phyloP scores from a whole-genome alignment of 2,113 vertebrate genomes.

The Physeter macrocephalus region DNA sequence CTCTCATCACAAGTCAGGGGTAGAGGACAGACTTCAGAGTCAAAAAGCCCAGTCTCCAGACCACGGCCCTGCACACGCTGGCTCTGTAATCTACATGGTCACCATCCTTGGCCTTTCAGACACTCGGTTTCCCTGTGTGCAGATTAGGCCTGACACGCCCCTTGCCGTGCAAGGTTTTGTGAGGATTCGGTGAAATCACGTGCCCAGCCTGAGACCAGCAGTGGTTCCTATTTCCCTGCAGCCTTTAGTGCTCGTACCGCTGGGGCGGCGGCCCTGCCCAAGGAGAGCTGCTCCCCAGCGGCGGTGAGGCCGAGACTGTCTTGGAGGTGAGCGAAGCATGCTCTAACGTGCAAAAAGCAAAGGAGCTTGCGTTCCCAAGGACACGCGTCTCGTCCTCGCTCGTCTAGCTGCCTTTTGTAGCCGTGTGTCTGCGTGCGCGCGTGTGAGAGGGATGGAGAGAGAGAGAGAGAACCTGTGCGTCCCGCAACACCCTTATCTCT shows the following conservation, averaged over 20 bases:
- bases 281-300: background rate
- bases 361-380: background rate
- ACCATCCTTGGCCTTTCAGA: background rate
- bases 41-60: background rate
- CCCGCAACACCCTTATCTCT: background rate
- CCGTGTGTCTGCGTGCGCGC: fast-evolving
- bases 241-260: background rate
- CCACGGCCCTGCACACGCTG: background rate
- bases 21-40: background rate
- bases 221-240: background rate
- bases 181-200: background rate
- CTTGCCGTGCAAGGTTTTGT: background rate
- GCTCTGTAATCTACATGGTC: background rate
- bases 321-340: background rate
- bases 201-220: background rate
- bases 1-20: background rate
- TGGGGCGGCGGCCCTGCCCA: background rate
- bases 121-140: background rate
- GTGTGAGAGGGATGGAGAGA: fast-evolving
- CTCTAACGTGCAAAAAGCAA: background rate
- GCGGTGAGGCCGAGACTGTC: background rate
- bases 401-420: background rate
- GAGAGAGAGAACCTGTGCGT: background rate
- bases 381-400: background rate
- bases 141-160: background rate